phyloP scores from a whole-genome alignment of 2,797 vertebrate genomes.

The Adrianichthys oophorus region DNA sequence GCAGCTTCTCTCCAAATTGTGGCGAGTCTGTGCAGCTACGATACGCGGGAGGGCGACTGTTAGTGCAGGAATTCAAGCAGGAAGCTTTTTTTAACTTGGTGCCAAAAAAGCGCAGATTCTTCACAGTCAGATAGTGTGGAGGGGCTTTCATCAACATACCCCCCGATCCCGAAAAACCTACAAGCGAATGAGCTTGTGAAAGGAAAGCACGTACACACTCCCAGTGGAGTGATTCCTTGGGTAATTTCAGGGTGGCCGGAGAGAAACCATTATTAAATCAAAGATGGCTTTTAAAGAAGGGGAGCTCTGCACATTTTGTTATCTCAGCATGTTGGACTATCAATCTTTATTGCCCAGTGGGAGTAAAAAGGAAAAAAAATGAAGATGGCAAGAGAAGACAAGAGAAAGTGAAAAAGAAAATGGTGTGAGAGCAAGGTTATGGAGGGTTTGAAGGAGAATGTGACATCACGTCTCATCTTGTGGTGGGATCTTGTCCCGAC shows the following conservation, averaged over 20 bases:
- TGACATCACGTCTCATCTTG: slow-evolving; percentile 74
- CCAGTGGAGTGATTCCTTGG: slow-evolving; percentile 53
- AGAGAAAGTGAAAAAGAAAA: slow-evolving; percentile 30
- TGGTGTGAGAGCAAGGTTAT: slow-evolving; percentile 31
- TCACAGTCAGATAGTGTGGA: slow-evolving; percentile 56
- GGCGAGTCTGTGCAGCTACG: slow-evolving; percentile 61
- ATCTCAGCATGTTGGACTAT: slow-evolving; percentile 26
- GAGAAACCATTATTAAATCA: slow-evolving; percentile 67
- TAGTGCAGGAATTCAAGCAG: slow-evolving; percentile 64
- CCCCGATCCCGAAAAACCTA: slow-evolving; percentile 49
- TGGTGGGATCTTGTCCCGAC: slow-evolving; percentile 69
- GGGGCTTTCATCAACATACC: slow-evolving; percentile 57
- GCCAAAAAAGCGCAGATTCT: slow-evolving; percentile 60
- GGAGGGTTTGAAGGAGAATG: slow-evolving; percentile 57
- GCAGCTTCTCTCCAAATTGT: slow-evolving; percentile 47
- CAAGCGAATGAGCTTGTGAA: slow-evolving; percentile 48
- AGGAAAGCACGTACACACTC: slow-evolving; percentile 57
- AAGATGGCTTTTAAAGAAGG: slow-evolving; percentile 21
- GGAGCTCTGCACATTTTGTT: slow-evolving; percentile 43
- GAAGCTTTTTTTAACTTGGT: slow-evolving; percentile 62
- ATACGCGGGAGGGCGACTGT: slow-evolving; percentile 57
- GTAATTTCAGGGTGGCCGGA: slow-evolving; percentile 52
- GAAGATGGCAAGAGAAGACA: slow-evolving; percentile 18
- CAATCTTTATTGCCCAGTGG: background rate
- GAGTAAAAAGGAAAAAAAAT: slow-evolving; percentile 1